phyloP scores from a whole-genome alignment of 2,113 vertebrate genomes.

The Chionomys nivalis region DNA sequence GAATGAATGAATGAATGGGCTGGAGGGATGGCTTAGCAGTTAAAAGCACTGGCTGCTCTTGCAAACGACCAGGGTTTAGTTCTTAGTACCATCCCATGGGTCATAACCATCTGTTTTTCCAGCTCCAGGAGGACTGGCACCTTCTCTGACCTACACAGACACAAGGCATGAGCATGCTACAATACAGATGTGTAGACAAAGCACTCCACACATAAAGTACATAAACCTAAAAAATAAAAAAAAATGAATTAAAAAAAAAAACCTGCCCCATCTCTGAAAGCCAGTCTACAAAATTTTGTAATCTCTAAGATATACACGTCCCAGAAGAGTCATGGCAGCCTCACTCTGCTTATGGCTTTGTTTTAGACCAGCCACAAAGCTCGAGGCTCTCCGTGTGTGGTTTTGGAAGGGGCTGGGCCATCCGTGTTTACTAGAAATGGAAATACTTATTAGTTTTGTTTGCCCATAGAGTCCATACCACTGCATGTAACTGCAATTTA shows the following conservation, averaged over 20 bases:
- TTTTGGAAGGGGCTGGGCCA: neutral
- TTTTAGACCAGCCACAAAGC: neutral
- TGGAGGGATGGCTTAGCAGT: neutral
- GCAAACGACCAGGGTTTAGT: neutral
- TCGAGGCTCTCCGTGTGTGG: neutral
- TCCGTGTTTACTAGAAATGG: neutral
- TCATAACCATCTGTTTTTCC: neutral
- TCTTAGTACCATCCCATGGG: neutral
- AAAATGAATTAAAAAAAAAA: neutral
- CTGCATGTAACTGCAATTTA: neutral
- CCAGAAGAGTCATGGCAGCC: neutral
- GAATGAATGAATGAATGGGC: too few species aligned
- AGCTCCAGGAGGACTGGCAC: neutral
- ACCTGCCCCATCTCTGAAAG: neutral
- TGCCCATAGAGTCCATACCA: neutral
- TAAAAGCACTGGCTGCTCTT: neutral
- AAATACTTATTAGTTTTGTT: neutral
- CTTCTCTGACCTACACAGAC: neutral
- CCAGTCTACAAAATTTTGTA: conserved; percentile 13
- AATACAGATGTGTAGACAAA: neutral
- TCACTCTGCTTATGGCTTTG: neutral
- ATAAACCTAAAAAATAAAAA: neutral
- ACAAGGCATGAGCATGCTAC: neutral
- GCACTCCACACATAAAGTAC: neutral
- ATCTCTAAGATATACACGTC: neutral